Evolutionary conservation across 2,797 vertebrate species (phyloP).

Genomic region (Champsocephalus gunnari): DNA sequence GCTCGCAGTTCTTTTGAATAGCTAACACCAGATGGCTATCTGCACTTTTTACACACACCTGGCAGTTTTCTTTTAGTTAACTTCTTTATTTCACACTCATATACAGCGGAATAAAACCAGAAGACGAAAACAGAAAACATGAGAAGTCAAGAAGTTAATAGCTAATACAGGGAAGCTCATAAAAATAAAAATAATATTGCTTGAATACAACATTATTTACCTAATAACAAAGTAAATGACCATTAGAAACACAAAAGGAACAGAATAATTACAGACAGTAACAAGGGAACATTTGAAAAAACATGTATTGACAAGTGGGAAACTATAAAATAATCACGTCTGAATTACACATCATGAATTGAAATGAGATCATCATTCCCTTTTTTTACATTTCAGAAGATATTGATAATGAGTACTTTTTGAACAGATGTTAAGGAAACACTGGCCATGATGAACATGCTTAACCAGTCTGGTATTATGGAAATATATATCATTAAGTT

Average conservation of each 20-base stretch:
- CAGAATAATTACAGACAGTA: background rate
- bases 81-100: background rate
- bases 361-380: too few species aligned
- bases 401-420: too few species aligned
- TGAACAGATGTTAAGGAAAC: too few species aligned
- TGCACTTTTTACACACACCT: background rate
- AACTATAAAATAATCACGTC: too few species aligned
- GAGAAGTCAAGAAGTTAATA: background rate
- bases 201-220: background rate
- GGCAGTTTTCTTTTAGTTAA: background rate
- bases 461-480: too few species aligned
- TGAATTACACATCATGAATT: too few species aligned
- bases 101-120: background rate
- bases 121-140: background rate
- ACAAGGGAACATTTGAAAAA: background rate
- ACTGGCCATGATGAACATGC: too few species aligned
- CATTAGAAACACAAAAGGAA: background rate
- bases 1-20: background rate
- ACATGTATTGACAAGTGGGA: background rate
- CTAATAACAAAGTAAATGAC: background rate
- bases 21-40: background rate
- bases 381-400: too few species aligned
- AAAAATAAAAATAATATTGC: too few species aligned
- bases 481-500: background rate
- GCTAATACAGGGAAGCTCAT: background rate